Conservation (phyloP, 2,888 invertebrate species). For the Muschampia plurimacula region DNA sequence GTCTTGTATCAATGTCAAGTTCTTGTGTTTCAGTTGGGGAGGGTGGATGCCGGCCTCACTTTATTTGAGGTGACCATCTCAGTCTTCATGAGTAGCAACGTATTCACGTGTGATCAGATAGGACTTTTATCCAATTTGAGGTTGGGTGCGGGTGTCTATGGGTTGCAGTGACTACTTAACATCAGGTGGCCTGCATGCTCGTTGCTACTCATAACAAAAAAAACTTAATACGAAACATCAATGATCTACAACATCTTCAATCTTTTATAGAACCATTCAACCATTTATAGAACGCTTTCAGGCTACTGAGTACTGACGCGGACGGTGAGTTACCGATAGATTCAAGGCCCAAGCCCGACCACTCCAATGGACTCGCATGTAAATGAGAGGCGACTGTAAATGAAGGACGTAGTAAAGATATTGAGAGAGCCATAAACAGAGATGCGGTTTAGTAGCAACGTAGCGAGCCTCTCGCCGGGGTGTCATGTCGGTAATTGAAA, state of each 20-base stretch:
- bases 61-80: too few species aligned
- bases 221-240: not conserved
- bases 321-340: constrained; percentile 73
- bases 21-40: too few species aligned
- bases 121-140: too few species aligned
- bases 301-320: constrained; percentile 45
- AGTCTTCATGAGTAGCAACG: too few species aligned
- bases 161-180: too few species aligned
- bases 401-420: constrained; percentile 76
- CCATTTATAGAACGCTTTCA: not conserved
- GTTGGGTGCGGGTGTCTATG: too few species aligned
- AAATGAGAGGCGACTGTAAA: constrained; percentile 71
- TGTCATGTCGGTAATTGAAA: constrained; percentile 85
- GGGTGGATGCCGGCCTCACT: too few species aligned
- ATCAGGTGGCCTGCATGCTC: too few species aligned
- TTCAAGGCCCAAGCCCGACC: constrained; percentile 62
- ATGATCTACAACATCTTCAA: not conserved
- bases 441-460: constrained; percentile 75
- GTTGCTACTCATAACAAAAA: too few species aligned
- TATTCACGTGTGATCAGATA: too few species aligned
- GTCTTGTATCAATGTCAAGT: too few species aligned
- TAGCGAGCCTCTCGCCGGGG: constrained; percentile 71
- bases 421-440: constrained; percentile 73
- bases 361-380: constrained; percentile 58
- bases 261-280: too few species aligned